A percentile compares a stretch with the other conserved stretches of the same genome.
phyloP scores from a whole-genome alignment of 2,113 vertebrate genomes.

The Pterocles burchelli region DNA sequence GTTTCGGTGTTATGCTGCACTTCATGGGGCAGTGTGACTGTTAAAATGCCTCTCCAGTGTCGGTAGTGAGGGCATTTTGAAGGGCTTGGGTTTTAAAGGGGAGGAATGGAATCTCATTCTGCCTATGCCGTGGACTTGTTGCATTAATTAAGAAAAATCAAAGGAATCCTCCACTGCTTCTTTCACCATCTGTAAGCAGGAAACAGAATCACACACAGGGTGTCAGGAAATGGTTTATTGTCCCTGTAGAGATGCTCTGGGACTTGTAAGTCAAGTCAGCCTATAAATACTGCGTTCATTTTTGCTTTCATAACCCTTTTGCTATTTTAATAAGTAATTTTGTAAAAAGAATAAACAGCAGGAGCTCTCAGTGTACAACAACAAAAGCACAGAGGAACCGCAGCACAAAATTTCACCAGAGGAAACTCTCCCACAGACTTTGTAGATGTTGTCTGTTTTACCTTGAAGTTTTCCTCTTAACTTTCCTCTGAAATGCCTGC shows the following conservation, averaged over 20 bases:
- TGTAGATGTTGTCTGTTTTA: neutral
- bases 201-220: neutral
- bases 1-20: neutral
- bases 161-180: neutral
- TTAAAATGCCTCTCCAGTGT: neutral
- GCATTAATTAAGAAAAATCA: neutral
- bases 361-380: neutral
- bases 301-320: neutral
- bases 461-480: neutral
- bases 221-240: neutral
- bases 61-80: neutral
- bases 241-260: neutral
- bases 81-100: neutral
- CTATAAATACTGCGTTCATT: neutral
- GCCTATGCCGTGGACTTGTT: neutral
- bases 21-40: rapidly evolving
- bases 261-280: neutral
- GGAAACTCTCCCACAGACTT: neutral
- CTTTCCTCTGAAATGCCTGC: neutral
- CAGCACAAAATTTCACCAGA: neutral
- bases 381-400: neutral
- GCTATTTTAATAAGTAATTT: neutral
- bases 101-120: neutral
- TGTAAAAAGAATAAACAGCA: neutral
- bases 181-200: neutral